Base-by-base conservation (phyloP, 2,113 vertebrate genomes). In the Vireo altiloquus region DNA sequence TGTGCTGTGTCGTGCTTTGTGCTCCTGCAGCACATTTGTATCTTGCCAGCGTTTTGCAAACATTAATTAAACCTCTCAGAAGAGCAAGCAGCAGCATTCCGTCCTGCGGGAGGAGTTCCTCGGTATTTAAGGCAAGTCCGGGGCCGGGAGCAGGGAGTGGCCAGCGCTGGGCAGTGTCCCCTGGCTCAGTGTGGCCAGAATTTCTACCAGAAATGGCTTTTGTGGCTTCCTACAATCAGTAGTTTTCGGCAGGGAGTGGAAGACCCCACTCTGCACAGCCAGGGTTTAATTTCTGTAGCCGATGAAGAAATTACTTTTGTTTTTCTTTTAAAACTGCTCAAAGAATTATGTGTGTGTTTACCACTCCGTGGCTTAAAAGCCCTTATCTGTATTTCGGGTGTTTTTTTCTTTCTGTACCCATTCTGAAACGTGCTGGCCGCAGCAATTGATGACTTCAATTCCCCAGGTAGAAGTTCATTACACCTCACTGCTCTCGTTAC, bases 401-500 rank as follows among this genome's bases (percentile, higher is more conserved):
- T n/a, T n/a, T n/a, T 33, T 8, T 33, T 82, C 57, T 92, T 78
- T 82, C 64, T 54, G 22, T 81, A 30, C 53, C 76, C 35, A 9
- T 66, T 82, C 80, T 87, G 47, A 90, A 91, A 93, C 31, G 52
- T 60, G 74, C 89, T 84, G 79, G 68, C 85, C 53, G 24, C 52
- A 39, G 82, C 74, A 88, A 82, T 72, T 69, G 88, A 85, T 90
- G 63, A 47, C 90, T 89, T 90, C 87, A 69, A 82, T 91, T 94
- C 91, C 82, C 65, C 44, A 66, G 79, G 85, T 37, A 84, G 85
- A 54, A 71, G 78, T 77, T 90, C 75, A 57, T 95, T 94, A 85
- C 50, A 42, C 57, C n/a, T n/a, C n/a, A n/a, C n/a, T n/a, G n/a
- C n/a, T n/a, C 40, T 27, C 33, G 8, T 70, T 82, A 44, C 54